Percentiles rank a stretch among this genome's conserved stretches.
Evolutionary conservation across 1,140 invertebrate species (phyloP).

Genomic region (Trypoxylus dichotomus): DNA sequence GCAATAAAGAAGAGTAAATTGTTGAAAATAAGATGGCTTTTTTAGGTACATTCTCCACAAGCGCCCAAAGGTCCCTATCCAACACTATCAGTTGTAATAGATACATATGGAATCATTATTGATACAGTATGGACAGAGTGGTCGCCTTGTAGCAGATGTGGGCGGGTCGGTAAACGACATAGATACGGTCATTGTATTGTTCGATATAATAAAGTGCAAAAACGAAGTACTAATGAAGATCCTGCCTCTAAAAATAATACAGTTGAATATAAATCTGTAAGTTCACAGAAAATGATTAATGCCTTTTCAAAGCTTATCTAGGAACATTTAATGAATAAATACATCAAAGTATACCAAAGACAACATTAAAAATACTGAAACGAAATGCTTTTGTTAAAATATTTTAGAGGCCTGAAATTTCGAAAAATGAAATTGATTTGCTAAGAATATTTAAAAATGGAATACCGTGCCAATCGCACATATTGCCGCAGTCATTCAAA

Average conservation of each 20-base stretch:
- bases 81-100: conserved; percentile 42
- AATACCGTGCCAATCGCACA: conserved; percentile 63
- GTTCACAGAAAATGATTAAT: neutral
- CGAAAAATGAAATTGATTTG: conserved; percentile 42
- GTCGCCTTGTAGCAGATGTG: conserved; percentile 66
- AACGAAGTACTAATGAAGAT: neutral
- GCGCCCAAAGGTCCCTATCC: conserved; percentile 44
- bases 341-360: too few relatives aligned
- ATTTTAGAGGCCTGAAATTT: neutral
- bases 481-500: conserved; percentile 55
- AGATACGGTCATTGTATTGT: conserved; percentile 62
- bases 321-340: neutral
- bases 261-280: neutral
- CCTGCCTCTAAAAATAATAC: neutral
- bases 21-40: neutral
- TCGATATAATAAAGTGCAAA: conserved; percentile 35
- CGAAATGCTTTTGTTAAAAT: neutral
- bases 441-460: conserved; percentile 57
- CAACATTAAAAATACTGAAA: too few relatives aligned
- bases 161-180: conserved; percentile 56
- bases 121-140: conserved; percentile 61
- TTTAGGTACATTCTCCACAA: conserved; percentile 47
- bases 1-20: neutral
- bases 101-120: conserved; percentile 51
- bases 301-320: neutral